Base-by-base conservation (phyloP, 2,113 vertebrate genomes). In the Ptilonorhynchus violaceus region DNA sequence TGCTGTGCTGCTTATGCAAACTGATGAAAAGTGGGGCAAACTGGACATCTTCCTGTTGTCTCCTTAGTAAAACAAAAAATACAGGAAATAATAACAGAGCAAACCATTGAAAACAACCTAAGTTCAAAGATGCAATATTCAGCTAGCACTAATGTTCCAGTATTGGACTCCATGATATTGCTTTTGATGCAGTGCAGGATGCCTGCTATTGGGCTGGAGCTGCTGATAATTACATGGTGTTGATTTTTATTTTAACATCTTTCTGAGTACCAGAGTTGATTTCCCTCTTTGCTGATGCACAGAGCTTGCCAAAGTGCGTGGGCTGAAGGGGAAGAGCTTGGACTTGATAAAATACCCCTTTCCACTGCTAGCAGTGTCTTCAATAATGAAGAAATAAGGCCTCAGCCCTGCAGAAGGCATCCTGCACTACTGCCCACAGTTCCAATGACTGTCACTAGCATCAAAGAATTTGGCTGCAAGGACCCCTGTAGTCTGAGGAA, bases 211-310 rank as follows among this genome's bases (percentile, higher is more conserved):
- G 76, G 41, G 39, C 33, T 88, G 72, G 35, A 84, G 63, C 60
- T 85, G 53, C 64, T 15, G 1, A 47, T 85, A 96, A 90, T 95
- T 92, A 42, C 24, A 13, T 47, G 49, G 11, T 19, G 79, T 85
- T 94, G 87, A 81, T 93, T 80, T 92, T 69, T 89, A 69, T 86
- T 85, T n/a, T 31, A 74, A 42, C 73, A n/a, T 50, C 59, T 86
- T 68, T 80, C 63, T 67, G 55, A 73, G 44, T 35, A 56, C 31
- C 30, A 53, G n/a, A 63, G 77, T 87, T 44, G 0, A 80, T 95
- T 92, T 89, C 41, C n/a, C 49, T 88, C 70, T 83, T 89, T 66
- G 37, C 53, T 62, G 63, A 85, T 58, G 63, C 81, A 89, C 37
- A 80, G 74, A 50, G 8, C 63, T 91, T 88, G 62, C 66, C 59